A percentile compares a stretch with the other conserved stretches of the same genome.
Conservation (phyloP, 1,140 invertebrate species). For the Aphaenogaster rudis region DNA sequence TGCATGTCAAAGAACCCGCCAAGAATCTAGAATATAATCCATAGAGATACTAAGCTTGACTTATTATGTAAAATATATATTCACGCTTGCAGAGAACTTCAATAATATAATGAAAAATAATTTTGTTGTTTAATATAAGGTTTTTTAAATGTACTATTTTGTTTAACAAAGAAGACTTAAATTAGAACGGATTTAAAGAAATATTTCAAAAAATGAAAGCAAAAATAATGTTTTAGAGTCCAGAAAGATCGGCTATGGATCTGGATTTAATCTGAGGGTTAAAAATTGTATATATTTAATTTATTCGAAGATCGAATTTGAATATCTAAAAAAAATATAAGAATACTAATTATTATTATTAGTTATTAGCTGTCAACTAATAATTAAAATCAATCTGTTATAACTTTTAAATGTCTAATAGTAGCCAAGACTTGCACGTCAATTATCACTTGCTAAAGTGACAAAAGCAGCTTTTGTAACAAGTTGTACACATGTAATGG, state of each 20-base stretch:
- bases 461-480: background rate
- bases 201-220: background rate
- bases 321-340: background rate
- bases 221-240: background rate
- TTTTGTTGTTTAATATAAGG: background rate
- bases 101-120: background rate
- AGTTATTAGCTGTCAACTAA: background rate
- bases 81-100: background rate
- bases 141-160: background rate
- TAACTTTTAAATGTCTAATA: background rate
- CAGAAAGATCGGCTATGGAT: background rate
- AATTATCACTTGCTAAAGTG: background rate
- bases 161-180: background rate
- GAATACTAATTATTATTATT: background rate
- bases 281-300: background rate
- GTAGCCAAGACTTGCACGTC: background rate
- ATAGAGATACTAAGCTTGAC: background rate
- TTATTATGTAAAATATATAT: constrained; percentile 18
- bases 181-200: background rate
- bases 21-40: background rate
- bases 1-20: background rate
- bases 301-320: background rate
- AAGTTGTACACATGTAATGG: background rate
- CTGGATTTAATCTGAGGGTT: background rate
- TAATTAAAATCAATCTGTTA: background rate